A percentile compares a stretch with the other conserved stretches of the same genome.
Conservation (phyloP, 2,888 invertebrate species). For the Callosobruchus maculatus region DNA sequence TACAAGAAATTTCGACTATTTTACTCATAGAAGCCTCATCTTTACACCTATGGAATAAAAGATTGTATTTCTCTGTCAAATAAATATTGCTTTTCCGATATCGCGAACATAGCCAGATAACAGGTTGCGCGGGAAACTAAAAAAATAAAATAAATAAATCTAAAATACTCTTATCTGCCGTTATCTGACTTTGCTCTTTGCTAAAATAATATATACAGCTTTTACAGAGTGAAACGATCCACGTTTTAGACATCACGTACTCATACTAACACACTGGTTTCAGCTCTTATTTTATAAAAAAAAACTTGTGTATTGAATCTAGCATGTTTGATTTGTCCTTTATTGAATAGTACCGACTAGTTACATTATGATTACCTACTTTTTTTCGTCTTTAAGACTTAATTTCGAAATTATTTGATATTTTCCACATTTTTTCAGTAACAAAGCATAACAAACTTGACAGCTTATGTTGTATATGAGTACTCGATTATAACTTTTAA, state of each 20-base stretch:
- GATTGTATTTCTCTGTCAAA: constrained; percentile 24
- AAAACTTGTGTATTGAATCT: too few relatives aligned
- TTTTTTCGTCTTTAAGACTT: too few relatives aligned
- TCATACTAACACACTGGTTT: background rate
- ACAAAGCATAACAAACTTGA: too few relatives aligned
- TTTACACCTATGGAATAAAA: constrained; percentile 38
- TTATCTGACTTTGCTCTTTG: constrained; percentile 16
- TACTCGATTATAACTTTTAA: too few relatives aligned
- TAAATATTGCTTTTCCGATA: constrained; percentile 19
- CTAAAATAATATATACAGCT: constrained; percentile 7
- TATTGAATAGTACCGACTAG: too few relatives aligned
- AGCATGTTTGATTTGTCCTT: too few relatives aligned
- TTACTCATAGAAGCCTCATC: constrained; percentile 7
- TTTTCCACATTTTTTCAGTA: too few relatives aligned
- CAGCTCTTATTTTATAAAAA: too few relatives aligned
- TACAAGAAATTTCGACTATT: background rate
- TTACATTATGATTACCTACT: too few relatives aligned
- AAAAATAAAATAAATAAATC: constrained; percentile 9
- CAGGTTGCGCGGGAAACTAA: constrained; percentile 6
- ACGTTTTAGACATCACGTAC: background rate
- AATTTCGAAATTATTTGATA: too few relatives aligned
- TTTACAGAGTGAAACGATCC: background rate
- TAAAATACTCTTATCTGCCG: constrained; percentile 7
- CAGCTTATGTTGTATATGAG: too few relatives aligned
- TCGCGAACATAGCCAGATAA: constrained; percentile 5